phyloP scores from a whole-genome alignment of 2,797 vertebrate species.

The Galago senegalensis region DNA sequence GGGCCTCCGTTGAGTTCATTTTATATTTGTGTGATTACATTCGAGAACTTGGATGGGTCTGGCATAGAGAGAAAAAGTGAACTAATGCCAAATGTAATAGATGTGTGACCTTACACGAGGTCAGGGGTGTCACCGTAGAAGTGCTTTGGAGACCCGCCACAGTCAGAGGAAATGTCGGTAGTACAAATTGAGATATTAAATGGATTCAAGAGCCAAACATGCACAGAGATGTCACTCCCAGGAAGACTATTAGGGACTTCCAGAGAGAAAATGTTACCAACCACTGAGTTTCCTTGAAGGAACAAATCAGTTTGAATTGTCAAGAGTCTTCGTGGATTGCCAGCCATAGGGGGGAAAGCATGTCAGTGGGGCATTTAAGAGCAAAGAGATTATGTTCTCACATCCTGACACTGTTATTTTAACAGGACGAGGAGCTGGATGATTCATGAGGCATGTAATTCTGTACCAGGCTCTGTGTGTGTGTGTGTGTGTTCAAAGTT shows the following conservation, averaged over 20 bases:
- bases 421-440: neutral
- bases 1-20: neutral
- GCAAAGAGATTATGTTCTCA: neutral
- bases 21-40: neutral
- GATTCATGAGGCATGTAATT: constrained; percentile 35
- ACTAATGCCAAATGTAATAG: constrained; percentile 27
- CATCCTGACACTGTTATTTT: neutral
- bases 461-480: neutral
- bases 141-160: neutral
- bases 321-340: constrained; percentile 45
- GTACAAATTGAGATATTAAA: constrained; percentile 36
- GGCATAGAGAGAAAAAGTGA: neutral
- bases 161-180: neutral
- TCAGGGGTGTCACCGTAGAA: neutral
- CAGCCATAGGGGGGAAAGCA: neutral
- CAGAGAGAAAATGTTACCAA: constrained; percentile 23
- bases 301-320: constrained; percentile 61
- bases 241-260: constrained; percentile 62
- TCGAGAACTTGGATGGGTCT: neutral
- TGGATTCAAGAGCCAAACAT: constrained; percentile 54
- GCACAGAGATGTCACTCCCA: constrained; percentile 35
- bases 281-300: constrained; percentile 63
- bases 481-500: neutral
- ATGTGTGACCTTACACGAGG: neutral
- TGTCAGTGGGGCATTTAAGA: constrained; percentile 11